Conservation (phyloP, 2,113 vertebrate species). For the Apaloderma vittatum region DNA sequence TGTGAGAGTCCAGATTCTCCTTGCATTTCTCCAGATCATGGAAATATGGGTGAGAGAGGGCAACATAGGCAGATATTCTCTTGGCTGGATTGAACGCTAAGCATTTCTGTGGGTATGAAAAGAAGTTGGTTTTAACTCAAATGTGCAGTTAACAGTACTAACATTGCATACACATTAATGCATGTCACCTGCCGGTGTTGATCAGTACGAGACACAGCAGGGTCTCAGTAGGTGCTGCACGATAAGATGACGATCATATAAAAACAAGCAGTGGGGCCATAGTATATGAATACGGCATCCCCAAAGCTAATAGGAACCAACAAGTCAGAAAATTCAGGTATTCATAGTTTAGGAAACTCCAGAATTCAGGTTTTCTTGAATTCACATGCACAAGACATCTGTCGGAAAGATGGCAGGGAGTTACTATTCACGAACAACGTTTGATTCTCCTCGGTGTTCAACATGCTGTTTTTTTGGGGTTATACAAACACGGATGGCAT, state of each 20-base stretch:
- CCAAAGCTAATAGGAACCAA: not conserved
- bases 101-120: slow-evolving; percentile 88
- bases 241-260: not conserved
- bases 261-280: not conserved
- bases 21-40: slow-evolving; percentile 92
- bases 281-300: not conserved
- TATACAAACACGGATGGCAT: not conserved
- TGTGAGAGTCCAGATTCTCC: slow-evolving; percentile 87
- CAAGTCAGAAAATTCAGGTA: not conserved
- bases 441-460: not conserved
- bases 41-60: slow-evolving; percentile 96
- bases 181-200: not conserved
- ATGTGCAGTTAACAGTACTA: not conserved
- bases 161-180: not conserved
- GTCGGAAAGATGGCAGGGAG: not conserved
- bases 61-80: slow-evolving; percentile 93
- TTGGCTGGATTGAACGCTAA: slow-evolving; percentile 94
- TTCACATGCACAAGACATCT: not conserved
- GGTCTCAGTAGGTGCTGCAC: not conserved
- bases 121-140: slow-evolving; percentile 27
- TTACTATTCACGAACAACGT: not conserved
- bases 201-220: not conserved
- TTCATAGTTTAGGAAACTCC: not conserved
- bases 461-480: not conserved
- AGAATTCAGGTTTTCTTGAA: not conserved